phyloP scores from a whole-genome alignment of 2,797 vertebrate genomes.

The Pseudochirops cupreus region DNA sequence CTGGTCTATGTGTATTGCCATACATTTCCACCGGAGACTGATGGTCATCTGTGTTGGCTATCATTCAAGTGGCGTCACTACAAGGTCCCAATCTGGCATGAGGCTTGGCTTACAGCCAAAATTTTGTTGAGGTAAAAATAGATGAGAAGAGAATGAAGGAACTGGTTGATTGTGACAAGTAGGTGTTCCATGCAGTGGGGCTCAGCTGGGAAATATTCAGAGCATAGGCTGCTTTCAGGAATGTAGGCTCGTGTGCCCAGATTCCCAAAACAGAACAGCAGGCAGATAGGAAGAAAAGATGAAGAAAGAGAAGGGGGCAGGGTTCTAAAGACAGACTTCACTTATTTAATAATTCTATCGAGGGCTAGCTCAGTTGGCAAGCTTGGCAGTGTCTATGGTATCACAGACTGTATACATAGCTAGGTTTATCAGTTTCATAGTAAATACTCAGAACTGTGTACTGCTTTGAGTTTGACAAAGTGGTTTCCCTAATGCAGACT shows the following conservation, averaged over 20 bases:
- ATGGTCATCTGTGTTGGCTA: neutral
- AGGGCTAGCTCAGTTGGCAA: neutral
- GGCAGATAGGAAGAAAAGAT: neutral
- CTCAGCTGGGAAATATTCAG: neutral
- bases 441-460: neutral
- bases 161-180: neutral
- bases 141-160: neutral
- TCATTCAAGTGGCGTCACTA: neutral
- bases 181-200: neutral
- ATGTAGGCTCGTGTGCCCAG: neutral
- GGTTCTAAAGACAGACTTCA: neutral
- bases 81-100: neutral
- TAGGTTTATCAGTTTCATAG: neutral
- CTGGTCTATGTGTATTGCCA: neutral
- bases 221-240: neutral
- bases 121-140: neutral
- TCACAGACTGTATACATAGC: neutral
- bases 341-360: neutral
- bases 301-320: neutral
- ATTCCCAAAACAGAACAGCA: neutral
- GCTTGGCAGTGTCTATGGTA: neutral
- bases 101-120: neutral
- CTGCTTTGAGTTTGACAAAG: neutral
- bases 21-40: neutral
- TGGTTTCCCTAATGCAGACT: neutral